Evolutionary conservation across 2,888 invertebrate species (phyloP).

Genomic region (Rhodophaea formosa): DNA sequence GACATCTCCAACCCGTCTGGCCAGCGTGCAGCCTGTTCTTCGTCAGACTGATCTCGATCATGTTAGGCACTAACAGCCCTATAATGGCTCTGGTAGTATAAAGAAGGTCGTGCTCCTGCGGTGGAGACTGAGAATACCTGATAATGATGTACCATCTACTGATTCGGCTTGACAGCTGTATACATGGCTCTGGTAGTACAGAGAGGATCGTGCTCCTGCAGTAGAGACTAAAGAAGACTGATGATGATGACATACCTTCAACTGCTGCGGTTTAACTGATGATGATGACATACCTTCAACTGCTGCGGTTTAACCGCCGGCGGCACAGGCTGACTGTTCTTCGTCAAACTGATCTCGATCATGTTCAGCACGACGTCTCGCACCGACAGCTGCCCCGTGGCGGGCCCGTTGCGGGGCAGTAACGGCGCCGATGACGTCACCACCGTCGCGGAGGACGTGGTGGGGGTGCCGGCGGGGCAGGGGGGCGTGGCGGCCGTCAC

Average conservation of each 20-base stretch:
- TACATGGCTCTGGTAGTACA: too few species aligned
- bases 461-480: constrained; percentile 64
- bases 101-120: too few species aligned
- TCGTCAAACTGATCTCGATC: constrained; percentile 89
- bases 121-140: too few species aligned
- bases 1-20: too few species aligned
- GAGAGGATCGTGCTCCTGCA: too few species aligned
- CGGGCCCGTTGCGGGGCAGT: constrained; percentile 40
- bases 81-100: too few species aligned
- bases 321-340: constrained; percentile 78
- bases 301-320: constrained; percentile 51
- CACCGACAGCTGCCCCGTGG: constrained; percentile 84
- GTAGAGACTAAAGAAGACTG: too few species aligned
- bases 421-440: constrained; percentile 39
- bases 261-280: too few species aligned
- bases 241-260: too few species aligned
- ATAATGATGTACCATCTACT: too few species aligned
- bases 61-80: constrained; percentile 90
- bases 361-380: constrained; percentile 91
- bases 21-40: constrained; percentile 83
- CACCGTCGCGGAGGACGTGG: constrained; percentile 23
- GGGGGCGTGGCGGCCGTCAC: constrained; percentile 50
- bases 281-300: constrained; percentile 50
- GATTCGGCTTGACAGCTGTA: too few species aligned
- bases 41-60: constrained; percentile 90